Evolutionary conservation across 2,113 vertebrate species (phyloP).

Genomic region (Cygnus buccinator): DNA sequence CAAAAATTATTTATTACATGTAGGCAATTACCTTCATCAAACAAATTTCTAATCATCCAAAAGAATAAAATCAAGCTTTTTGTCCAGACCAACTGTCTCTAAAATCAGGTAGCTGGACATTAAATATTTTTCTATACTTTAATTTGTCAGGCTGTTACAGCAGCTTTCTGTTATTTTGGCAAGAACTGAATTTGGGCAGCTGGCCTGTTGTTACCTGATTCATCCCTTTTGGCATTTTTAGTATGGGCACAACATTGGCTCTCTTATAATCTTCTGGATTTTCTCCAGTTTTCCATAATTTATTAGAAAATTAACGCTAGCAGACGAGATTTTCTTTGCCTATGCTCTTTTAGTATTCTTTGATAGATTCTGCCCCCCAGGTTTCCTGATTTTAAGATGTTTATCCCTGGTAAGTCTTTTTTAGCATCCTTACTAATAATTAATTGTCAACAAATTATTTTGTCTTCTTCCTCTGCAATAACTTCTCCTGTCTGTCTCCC

Average conservation of each 20-base stretch:
- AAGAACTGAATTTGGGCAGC: neutral
- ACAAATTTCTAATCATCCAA: neutral
- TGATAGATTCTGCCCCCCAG: neutral
- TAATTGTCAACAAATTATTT: neutral
- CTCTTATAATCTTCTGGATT: neutral
- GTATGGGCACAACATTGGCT: neutral
- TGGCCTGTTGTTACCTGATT: constrained; percentile 38
- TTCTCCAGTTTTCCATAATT: neutral
- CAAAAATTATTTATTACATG: neutral
- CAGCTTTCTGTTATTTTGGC: neutral
- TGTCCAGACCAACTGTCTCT: neutral
- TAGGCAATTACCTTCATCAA: neutral
- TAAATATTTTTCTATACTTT: neutral
- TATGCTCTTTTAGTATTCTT: neutral
- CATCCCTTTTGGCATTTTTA: neutral
- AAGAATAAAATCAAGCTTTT: neutral
- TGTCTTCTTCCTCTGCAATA: neutral
- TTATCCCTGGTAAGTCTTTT: neutral
- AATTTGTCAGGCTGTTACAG: neutral
- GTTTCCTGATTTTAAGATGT: neutral
- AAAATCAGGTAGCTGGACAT: neutral
- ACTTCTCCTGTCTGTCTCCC: neutral
- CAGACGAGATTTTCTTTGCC: neutral
- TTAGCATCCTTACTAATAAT: neutral
- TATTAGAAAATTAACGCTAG: constrained; percentile 7